These are phyloP conservation scores for Poecilus cupreus DNA, from an alignment of 2,888 invertebrate species.

Conservation along the genomic window DNA sequence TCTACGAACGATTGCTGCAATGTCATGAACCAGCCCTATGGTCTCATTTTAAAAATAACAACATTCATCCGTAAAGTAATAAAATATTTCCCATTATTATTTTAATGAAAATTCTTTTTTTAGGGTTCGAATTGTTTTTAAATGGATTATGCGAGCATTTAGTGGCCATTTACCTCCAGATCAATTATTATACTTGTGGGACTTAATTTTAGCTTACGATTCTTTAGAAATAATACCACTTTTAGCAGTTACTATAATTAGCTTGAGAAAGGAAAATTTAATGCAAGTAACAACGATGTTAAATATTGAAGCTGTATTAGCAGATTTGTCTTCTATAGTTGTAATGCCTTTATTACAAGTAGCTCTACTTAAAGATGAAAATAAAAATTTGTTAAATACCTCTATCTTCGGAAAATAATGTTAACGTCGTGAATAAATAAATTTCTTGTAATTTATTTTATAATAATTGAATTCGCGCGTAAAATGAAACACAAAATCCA, in stretches of 20 bases:
- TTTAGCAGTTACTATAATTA: conserved; percentile 89
- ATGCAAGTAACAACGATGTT: conserved; percentile 84
- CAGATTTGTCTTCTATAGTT: conserved; percentile 90
- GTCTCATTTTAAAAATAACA: conserved; percentile 91
- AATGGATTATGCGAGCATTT: conserved; percentile 97
- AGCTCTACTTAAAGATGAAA: conserved; percentile 80
- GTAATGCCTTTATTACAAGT: conserved; percentile 90
- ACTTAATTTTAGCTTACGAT: conserved; percentile 92
- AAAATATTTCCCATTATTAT: not conserved
- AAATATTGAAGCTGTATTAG: conserved; percentile 89
- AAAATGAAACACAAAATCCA: not conserved
- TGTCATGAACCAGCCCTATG: conserved; percentile 93
- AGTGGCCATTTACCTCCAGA: conserved; percentile 95
- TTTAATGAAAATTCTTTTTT: conserved; percentile 7
- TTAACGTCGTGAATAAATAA: conserved; percentile 25
- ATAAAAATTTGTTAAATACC: conserved; percentile 28
- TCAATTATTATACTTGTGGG: conserved; percentile 94
- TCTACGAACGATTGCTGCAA: conserved; percentile 92
- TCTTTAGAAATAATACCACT: conserved; percentile 91
- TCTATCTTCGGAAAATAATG: not conserved
- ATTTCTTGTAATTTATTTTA: conserved; percentile 24
- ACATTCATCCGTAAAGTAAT: conserved; percentile 90
- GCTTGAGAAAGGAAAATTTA: conserved; percentile 90
- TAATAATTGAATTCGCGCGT: not conserved
- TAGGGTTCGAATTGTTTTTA: conserved; percentile 93